Conservation (phyloP, 2,113 vertebrate genomes). For the Ailuropoda melanoleuca region DNA sequence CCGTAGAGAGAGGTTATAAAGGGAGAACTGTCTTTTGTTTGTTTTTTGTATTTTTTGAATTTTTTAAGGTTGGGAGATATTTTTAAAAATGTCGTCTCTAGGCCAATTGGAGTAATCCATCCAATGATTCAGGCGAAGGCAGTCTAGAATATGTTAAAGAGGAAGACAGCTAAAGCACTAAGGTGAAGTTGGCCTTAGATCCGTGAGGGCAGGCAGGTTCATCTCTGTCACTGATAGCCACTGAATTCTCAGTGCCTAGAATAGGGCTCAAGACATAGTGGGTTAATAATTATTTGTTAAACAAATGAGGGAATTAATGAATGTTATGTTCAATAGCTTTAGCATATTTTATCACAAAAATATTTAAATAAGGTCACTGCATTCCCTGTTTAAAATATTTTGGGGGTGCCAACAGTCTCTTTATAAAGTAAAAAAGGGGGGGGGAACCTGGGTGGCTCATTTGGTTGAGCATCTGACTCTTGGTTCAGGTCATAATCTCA, state of each 20-base stretch:
- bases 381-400: not conserved
- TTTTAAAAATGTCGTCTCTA: not conserved
- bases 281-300: not conserved
- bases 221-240: not conserved
- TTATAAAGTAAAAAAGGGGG: not conserved
- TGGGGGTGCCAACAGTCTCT: not conserved
- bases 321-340: not conserved
- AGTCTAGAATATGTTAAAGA: not conserved
- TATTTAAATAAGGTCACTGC: not conserved
- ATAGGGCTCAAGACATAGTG: not conserved
- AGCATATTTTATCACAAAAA: not conserved
- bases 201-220: not conserved
- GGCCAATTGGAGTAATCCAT: not conserved
- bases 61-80: not conserved
- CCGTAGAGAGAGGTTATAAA: not conserved
- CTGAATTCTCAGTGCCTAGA: fast-evolving
- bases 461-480: not conserved
- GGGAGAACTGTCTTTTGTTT: not conserved
- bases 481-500: not conserved
- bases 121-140: not conserved
- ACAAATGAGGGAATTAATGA: not conserved
- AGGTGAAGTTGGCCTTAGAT: not conserved
- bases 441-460: not conserved
- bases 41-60: not conserved
- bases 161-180: not conserved